Conservation (phyloP, 2,113 vertebrate genomes). For the Fukomys damarensis region DNA sequence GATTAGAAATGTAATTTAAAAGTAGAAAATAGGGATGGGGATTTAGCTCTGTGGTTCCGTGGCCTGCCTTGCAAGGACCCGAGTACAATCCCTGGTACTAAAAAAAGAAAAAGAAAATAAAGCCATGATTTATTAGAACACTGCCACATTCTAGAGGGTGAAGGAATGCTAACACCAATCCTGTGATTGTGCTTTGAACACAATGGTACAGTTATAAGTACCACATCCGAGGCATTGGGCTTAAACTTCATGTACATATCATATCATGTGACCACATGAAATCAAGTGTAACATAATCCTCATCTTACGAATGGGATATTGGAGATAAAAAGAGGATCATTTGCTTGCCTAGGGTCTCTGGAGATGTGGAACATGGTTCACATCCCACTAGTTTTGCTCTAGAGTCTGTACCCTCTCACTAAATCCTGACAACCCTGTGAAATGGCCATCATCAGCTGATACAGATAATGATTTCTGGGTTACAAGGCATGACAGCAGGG, state of each 20-base stretch:
- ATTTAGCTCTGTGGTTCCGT: too few species aligned
- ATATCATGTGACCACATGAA: background rate
- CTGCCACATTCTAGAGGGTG: background rate
- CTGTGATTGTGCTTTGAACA: background rate
- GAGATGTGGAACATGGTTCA: background rate
- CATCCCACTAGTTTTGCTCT: background rate
- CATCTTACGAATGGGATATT: background rate
- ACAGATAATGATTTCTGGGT: background rate
- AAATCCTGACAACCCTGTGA: background rate
- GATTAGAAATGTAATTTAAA: background rate
- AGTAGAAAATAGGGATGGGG: too few species aligned
- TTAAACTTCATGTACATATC: background rate
- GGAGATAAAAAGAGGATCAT: background rate
- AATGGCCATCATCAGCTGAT: background rate
- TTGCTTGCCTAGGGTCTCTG: background rate
- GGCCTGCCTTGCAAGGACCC: too few species aligned
- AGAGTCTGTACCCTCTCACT: background rate
- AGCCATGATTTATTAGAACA: background rate
- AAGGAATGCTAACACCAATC: background rate
- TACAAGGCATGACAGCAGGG: background rate
- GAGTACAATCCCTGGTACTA: too few species aligned
- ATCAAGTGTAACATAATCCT: background rate
- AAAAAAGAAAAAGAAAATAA: too few species aligned
- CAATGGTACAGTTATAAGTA: background rate
- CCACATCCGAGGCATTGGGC: background rate